phyloP scores from a whole-genome alignment of 2,113 vertebrate species.

The Cyanoliseus patagonus region DNA sequence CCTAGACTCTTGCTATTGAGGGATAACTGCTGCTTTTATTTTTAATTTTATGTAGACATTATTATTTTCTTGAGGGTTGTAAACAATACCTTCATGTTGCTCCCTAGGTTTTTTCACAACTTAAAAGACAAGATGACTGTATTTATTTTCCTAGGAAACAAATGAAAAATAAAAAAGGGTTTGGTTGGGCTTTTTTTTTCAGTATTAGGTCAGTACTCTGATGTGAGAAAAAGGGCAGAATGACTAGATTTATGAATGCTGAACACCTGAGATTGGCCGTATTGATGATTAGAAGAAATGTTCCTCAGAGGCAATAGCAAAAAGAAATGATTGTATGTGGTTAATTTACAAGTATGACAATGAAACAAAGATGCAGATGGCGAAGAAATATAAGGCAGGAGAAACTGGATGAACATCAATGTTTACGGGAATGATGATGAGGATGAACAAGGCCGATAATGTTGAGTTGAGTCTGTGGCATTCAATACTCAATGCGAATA shows the following conservation, averaged over 20 bases:
- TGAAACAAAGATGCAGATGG: conserved; percentile 38
- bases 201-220: not conserved
- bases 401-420: not conserved
- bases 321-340: not conserved
- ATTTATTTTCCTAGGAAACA: not conserved
- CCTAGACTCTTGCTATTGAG: not conserved
- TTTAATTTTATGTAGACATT: not conserved
- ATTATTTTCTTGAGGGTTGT: not conserved
- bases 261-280: not conserved
- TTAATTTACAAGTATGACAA: conserved; percentile 19
- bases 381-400: not conserved
- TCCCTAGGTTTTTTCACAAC: not conserved
- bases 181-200: not conserved
- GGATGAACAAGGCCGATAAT: conserved; percentile 1
- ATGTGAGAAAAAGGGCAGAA: not conserved
- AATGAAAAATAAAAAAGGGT: not conserved
- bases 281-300: not conserved
- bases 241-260: not conserved
- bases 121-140: not conserved
- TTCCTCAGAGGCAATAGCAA: not conserved
- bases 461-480: conserved; percentile 46
- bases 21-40: not conserved
- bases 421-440: conserved; percentile 11
- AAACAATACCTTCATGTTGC: not conserved
- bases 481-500: conserved; percentile 1